These are phyloP conservation scores for Ferrisia virgata DNA, from an alignment of 2,888 invertebrate genomes.

Conservation along the genomic window DNA sequence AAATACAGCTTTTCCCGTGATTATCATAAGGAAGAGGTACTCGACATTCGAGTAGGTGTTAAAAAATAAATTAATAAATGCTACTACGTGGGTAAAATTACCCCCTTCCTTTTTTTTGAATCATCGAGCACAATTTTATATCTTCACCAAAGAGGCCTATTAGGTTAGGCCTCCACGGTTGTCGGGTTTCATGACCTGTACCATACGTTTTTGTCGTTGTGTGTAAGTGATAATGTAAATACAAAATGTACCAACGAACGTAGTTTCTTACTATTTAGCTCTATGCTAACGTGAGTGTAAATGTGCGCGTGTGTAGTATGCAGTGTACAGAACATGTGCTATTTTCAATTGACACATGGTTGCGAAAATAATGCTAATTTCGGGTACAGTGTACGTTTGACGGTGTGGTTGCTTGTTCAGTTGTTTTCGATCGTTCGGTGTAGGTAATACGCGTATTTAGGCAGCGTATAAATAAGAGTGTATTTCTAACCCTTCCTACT, in stretches of 20 bases:
- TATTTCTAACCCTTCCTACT: background rate
- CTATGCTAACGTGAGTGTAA: no score
- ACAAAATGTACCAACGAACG: no score
- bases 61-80: no score
- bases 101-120: no score
- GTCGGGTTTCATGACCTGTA: background rate
- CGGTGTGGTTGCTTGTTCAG: background rate
- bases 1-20: no score
- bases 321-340: background rate
- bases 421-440: background rate
- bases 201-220: background rate
- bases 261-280: no score
- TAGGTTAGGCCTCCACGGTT: background rate
- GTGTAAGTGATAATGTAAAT: no score
- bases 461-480: background rate
- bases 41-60: no score
- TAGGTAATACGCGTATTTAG: background rate
- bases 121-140: background rate
- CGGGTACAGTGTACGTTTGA: background rate
- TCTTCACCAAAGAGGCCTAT: background rate
- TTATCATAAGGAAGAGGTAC: no score
- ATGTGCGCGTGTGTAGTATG: background rate
- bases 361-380: conserved; percentile 7
- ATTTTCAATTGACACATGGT: conserved; percentile 9
- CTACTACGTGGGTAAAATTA: no score